A percentile compares a stretch with the other conserved stretches of the same genome.
These are phyloP conservation scores for Colossoma macropomum DNA, from an alignment of 2,113 vertebrate genomes.

Conservation along the genomic window DNA sequence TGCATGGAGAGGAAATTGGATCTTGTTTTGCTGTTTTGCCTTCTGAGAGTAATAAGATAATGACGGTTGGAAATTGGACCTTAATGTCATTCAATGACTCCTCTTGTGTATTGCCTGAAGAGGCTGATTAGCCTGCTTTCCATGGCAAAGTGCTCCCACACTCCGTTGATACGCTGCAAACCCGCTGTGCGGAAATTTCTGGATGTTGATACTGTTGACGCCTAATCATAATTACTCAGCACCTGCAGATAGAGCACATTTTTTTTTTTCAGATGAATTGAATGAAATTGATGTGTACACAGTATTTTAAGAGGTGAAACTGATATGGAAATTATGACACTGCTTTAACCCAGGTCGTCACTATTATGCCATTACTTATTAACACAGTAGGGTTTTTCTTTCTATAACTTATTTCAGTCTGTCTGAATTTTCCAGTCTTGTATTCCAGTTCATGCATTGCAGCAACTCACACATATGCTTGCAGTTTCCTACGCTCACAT, in stretches of 20 bases:
- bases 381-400: not conserved
- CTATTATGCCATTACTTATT: not conserved
- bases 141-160: conserved; percentile 52
- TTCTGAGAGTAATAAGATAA: conserved; percentile 62
- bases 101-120: conserved; percentile 61
- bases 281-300: not conserved
- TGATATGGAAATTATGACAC: not conserved
- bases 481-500: too few relatives aligned
- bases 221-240: conserved; percentile 41
- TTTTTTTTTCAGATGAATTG: not conserved
- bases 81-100: conserved; percentile 59
- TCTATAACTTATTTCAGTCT: not conserved
- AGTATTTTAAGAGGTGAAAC: not conserved
- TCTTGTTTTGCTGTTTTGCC: conserved; percentile 58
- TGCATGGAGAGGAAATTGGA: conserved; percentile 53
- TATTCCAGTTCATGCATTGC: not conserved
- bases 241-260: not conserved
- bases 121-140: conserved; percentile 60
- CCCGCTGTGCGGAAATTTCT: conserved; percentile 46
- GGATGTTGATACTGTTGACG: conserved; percentile 39
- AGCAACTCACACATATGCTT: not conserved
- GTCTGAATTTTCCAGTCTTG: not conserved
- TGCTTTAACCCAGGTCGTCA: not conserved
- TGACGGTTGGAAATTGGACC: conserved; percentile 57
- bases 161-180: conserved; percentile 53